Evolutionary conservation across 2,113 vertebrate genomes (phyloP), one percentile per base, ranked within the genome.

Genomic region (Siniperca knerii): DNA sequence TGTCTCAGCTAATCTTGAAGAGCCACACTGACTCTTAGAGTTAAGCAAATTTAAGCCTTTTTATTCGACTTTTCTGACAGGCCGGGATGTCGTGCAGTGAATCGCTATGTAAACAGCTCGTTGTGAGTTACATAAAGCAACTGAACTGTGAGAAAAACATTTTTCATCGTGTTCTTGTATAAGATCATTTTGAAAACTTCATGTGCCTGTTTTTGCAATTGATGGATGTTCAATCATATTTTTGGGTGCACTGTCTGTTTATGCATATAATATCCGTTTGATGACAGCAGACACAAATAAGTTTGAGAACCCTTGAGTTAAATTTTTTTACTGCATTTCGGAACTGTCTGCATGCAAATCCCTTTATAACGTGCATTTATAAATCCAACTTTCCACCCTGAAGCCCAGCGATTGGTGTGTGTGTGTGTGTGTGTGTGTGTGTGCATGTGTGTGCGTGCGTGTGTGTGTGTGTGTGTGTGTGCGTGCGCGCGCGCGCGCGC

Each of bases 351-450:
- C 58, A 64, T 13, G 16, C 40, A 64, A 81, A 80, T 79, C 66
- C 48, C 61, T 72, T 80, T 12, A 69, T 7, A 21, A 85, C 77
- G 25, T 70, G 13, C 58, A 61, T 77, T 81, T 85, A 48, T 66
- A 61, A 68, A 85, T 75, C 55, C 21, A 70, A 65, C n/a, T 61
- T 75, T 74, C 3, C 62, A 66, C 52, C 73, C 66, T 16, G n/a
- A 73, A 58, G 50, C 40, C 29, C 48, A 50, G 42, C 8, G 42
- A 69, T 75, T 72, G 23, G 44, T 54, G 60, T 62, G 73, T 60
- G 48, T 75, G 79, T 25, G 74, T 64, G 84, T 82, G 64, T 77
- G 73, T 75, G 37, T 66, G 70, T 61, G 84, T 81, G 52, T 77
- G 70, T 52, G 46, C 20, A 60, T 62, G 42, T 62, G 42, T 48